phyloP scores from a whole-genome alignment of 2,113 vertebrate species.

The Oncorhynchus gorbuscha region DNA sequence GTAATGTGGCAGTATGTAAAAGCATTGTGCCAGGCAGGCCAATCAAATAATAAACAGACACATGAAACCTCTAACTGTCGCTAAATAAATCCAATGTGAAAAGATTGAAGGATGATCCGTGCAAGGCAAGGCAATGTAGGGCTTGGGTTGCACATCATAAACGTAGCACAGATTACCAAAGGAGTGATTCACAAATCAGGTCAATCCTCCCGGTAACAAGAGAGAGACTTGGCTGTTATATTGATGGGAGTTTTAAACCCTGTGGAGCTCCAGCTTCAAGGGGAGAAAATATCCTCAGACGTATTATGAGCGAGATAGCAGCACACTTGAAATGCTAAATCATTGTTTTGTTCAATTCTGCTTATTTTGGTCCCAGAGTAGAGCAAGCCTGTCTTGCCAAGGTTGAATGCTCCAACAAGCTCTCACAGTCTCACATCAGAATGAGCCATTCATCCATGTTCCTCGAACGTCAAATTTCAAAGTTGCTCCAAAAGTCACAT shows the following conservation, averaged over 20 bases:
- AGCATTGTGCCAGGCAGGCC: too few species aligned
- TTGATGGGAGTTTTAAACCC: slow-evolving; percentile 62
- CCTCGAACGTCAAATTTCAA: too few species aligned
- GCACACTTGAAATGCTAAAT: slow-evolving; percentile 30
- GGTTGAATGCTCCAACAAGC: slow-evolving; percentile 20
- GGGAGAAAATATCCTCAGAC: slow-evolving; percentile 14
- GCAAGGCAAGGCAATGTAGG: slow-evolving; percentile 30
- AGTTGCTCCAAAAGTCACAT: too few species aligned
- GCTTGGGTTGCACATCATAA: slow-evolving; percentile 46
- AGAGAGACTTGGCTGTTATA: slow-evolving; percentile 47
- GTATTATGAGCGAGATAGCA: background rate
- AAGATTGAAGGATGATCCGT: slow-evolving; percentile 34
- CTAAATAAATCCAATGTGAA: slow-evolving; percentile 18
- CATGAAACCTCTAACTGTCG: background rate
- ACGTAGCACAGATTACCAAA: slow-evolving; percentile 67
- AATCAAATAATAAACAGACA: too few species aligned
- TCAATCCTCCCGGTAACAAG: slow-evolving; percentile 62
- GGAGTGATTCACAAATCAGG: slow-evolving; percentile 67
- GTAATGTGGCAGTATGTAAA: too few species aligned
- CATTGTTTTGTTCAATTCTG: slow-evolving; percentile 26
- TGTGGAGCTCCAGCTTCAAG: slow-evolving; percentile 47
- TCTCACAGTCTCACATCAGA: too few species aligned
- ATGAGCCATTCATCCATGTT: too few species aligned
- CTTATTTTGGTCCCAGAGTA: slow-evolving; percentile 6
- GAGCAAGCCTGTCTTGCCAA: slow-evolving; percentile 9